Base-by-base conservation (phyloP, 2,888 invertebrate genomes). In the Lithophane socia region DNA sequence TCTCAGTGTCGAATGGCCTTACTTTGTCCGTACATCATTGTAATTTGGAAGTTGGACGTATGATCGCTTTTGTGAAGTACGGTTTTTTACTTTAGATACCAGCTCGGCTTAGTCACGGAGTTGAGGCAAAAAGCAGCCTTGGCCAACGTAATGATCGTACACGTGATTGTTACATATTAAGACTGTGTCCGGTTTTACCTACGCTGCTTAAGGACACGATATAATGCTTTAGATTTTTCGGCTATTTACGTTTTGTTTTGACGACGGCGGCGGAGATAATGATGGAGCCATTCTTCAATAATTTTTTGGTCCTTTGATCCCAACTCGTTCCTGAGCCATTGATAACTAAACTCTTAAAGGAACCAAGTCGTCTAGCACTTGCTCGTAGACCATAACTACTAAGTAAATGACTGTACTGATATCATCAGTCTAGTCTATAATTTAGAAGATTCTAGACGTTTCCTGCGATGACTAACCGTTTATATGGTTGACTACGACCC, bases 71-170 rank as follows among this genome's bases (percentile, higher is more conserved):
- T 69, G 79, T 81, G 52, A 80, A 79, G 73, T 79, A 80, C 75
- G 65, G 63, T 81, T 80, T 87, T 87, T 82, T 86, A 79, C 77
- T 47, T 69, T 12, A 65, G 80, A 64, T 72, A 70, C 72, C 84
- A 64, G 73, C 68, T 75, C 58, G 79, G 69, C 90, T 95, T 94
- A 95, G 95, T 95, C 94, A 96, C 91, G 94, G 91, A 88, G 91
- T 87, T 86, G 79, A 84, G 84, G 93, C 95, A 96, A 96, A 95
- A 96, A 95, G 91, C 86, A 93, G 89, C 96, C 95, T 96, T 95
- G 95, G 89, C 90, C 86, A 88, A 89, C 88, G 93, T 93, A 92
- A 93, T 93, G 91, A 88, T 90, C 74, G 79, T 88, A 92, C 93
- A 93, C 92, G 93, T 93, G 92, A 93, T 93, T 92, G 92, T 92